Evolutionary conservation across 2,113 vertebrate species (phyloP).

Genomic region (Oriolus oriolus): DNA sequence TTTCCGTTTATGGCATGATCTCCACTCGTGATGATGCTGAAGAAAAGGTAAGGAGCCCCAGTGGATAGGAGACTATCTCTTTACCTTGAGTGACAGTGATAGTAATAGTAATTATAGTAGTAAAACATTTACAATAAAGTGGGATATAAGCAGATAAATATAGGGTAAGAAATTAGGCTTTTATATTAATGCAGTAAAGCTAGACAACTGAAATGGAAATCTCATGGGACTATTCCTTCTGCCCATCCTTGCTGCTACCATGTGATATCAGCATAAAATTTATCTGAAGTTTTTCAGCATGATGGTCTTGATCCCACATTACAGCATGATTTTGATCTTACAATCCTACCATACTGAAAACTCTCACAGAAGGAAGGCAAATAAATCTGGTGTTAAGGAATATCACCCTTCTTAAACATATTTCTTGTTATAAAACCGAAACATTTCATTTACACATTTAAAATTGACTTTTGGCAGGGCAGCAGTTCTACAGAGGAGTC

Average conservation of each 20-base stretch:
- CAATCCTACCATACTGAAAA: neutral
- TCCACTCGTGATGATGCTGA: neutral
- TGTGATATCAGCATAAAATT: neutral
- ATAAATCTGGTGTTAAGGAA: neutral
- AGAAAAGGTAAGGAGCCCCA: neutral
- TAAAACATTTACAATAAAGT: neutral
- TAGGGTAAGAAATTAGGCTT: neutral
- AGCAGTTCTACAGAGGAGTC: neutral
- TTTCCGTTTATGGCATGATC: neutral
- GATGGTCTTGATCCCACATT: neutral
- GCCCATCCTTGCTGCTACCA: neutral
- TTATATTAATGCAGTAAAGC: neutral
- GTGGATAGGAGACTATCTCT: neutral
- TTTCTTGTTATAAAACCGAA: neutral
- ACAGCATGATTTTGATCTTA: neutral
- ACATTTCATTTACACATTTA: neutral
- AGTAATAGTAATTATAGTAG: neutral
- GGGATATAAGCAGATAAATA: neutral
- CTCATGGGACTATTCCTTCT: neutral
- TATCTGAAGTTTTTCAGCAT: neutral
- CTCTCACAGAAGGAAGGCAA: neutral
- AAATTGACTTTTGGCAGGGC: slow-evolving; percentile 24
- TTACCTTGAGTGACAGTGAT: neutral
- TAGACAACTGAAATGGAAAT: neutral
- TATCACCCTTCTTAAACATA: neutral